These are phyloP conservation scores for Lithobates sylvaticus DNA, from an alignment of 2,797 vertebrate species.

Conservation along the genomic window DNA sequence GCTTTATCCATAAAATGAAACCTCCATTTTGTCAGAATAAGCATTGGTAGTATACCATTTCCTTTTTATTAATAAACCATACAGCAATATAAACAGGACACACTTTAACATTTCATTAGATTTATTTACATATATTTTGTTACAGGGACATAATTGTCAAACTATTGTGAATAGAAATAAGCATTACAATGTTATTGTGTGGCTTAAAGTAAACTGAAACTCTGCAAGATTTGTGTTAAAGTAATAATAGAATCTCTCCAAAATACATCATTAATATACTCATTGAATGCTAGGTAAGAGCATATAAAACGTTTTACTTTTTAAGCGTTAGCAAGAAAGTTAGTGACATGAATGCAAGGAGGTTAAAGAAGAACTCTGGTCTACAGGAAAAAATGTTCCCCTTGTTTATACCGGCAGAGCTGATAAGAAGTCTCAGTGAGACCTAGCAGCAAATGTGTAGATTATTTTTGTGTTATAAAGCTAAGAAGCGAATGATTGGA, in stretches of 20 bases:
- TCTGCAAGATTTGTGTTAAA: not conserved
- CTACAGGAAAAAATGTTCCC: not conserved
- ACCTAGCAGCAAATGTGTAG: no score
- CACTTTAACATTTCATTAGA: constrained; percentile 17
- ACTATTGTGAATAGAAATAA: constrained; percentile 35
- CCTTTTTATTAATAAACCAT: not conserved
- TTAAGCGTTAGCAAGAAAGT: constrained; percentile 9
- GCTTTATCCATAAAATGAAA: no score
- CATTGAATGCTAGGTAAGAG: constrained; percentile 2
- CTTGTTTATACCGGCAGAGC: not conserved
- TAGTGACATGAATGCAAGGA: constrained; percentile 5
- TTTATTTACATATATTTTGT: constrained; percentile 54
- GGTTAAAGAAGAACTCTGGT: not conserved
- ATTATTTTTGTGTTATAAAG: no score
- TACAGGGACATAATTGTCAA: constrained; percentile 20
- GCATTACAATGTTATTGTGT: not conserved
- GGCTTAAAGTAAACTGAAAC: not conserved
- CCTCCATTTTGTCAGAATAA: no score
- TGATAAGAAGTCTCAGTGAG: no score
- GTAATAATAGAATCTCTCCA: not conserved
- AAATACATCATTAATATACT: constrained; percentile 9
- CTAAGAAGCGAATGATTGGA: no score
- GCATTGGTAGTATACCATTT: not conserved
- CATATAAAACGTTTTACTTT: not conserved
- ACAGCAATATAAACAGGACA: not conserved